Conservation (phyloP, 2,113 vertebrate species). For the Odocoileus hemionus region DNA sequence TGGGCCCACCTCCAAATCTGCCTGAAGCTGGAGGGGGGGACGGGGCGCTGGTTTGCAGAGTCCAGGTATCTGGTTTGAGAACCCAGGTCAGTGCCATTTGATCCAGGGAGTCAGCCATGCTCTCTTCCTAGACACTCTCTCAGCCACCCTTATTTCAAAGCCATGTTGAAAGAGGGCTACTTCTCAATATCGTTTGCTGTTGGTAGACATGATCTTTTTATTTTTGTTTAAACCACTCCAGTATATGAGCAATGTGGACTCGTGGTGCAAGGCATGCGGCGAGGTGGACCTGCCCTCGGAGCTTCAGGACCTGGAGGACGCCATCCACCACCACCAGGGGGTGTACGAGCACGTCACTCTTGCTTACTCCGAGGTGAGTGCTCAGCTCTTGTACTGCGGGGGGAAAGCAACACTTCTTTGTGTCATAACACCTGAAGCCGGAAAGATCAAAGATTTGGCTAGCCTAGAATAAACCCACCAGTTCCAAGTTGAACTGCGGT, state of each 20-base stretch:
- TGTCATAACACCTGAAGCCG: background rate
- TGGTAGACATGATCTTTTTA: background rate
- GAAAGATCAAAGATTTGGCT: background rate
- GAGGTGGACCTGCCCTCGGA: constrained; percentile 97
- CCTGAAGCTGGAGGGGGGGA: background rate
- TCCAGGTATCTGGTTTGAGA: background rate
- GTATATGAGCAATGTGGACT: constrained; percentile 98
- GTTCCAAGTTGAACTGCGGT: background rate
- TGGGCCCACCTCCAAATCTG: background rate
- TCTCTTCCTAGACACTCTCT: background rate
- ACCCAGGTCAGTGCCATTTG: fast-evolving
- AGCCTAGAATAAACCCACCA: background rate
- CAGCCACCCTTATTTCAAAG: background rate
- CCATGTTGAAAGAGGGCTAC: background rate
- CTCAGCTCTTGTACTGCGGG: fast-evolving
- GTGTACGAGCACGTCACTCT: constrained; percentile 96
- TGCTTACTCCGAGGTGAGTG: constrained; percentile 93
- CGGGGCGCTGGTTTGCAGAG: background rate
- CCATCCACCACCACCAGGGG: constrained; percentile 97
- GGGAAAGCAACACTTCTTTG: fast-evolving
- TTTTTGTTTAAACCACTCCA: constrained; percentile 58
- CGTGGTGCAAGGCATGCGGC: constrained; percentile 98
- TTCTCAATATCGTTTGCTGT: background rate
- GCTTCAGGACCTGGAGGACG: constrained; percentile 97
- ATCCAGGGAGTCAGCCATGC: fast-evolving